Percentiles rank a stretch among this genome's conserved stretches.
Conservation (phyloP, 1,140 invertebrate species). For the Nebria ingens region DNA sequence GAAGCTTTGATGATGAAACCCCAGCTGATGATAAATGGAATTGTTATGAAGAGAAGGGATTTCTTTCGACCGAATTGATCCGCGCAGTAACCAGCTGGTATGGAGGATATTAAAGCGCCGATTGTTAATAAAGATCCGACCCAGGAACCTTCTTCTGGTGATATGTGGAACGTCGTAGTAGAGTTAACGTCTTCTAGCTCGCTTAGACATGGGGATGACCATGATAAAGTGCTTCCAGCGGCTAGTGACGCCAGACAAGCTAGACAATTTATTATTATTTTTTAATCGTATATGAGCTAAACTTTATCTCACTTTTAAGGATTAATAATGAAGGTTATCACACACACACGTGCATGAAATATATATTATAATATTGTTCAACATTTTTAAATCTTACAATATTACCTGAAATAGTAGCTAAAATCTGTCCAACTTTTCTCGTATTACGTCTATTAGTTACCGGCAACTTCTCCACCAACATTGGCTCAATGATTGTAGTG, state of each 20-base stretch:
- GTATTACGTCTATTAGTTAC: no score
- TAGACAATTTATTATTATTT: no score
- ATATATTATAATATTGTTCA: no score
- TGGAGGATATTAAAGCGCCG: conserved; percentile 64
- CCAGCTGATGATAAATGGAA: conserved; percentile 51
- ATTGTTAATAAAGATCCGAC: conserved; percentile 71
- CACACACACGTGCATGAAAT: no score
- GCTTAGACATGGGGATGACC: conserved; percentile 60
- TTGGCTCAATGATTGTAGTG: no score
- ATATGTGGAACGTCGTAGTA: conserved; percentile 26
- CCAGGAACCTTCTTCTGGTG: conserved; percentile 55
- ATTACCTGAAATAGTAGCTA: no score
- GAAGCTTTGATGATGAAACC: conserved; percentile 36
- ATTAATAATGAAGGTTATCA: no score
- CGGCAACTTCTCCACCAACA: no score
- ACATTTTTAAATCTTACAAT: no score
- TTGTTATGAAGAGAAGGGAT: conserved; percentile 24
- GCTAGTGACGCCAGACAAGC: conserved; percentile 55
- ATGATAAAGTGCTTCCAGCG: conserved; percentile 57
- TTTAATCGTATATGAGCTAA: no score
- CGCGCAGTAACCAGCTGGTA: conserved; percentile 50
- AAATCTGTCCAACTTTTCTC: no score
- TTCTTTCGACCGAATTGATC: conserved; percentile 65
- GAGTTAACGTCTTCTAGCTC: conserved; percentile 37
- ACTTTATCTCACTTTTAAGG: no score